Conservation (phyloP, 2,797 vertebrate species). For the Peromyscus eremicus region DNA sequence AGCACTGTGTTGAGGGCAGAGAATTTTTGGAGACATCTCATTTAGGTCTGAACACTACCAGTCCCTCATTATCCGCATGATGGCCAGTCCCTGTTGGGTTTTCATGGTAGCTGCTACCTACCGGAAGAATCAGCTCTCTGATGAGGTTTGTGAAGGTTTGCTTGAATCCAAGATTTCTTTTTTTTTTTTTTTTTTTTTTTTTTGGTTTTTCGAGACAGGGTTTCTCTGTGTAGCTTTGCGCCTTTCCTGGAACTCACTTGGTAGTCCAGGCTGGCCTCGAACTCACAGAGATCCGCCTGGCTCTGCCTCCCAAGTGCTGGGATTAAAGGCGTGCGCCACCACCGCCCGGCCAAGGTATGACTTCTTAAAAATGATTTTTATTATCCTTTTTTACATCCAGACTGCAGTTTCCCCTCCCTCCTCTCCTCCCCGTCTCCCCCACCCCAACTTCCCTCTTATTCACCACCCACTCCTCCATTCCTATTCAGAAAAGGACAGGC, state of each 20-base stretch:
- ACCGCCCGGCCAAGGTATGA: background rate
- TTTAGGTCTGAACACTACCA: background rate
- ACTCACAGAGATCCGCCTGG: no score
- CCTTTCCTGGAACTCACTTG: no score
- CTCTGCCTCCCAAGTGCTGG: no score
- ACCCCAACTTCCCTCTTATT: rapidly evolving
- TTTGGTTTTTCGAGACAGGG: no score
- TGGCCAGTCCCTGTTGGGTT: background rate
- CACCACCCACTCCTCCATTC: background rate
- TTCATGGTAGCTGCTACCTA: background rate
- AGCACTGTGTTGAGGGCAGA: background rate
- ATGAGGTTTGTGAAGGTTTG: background rate
- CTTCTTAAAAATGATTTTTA: background rate
- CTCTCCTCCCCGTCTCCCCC: background rate
- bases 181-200: no score
- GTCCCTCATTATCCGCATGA: background rate
- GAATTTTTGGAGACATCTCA: background rate
- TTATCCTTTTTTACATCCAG: no score
- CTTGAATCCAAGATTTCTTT: background rate
- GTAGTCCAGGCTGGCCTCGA: no score
- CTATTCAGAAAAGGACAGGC: background rate
- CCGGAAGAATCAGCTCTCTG: background rate
- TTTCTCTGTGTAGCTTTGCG: no score
- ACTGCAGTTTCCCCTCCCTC: no score
- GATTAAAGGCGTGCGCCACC: no score